Base-by-base conservation (phyloP, 2,113 vertebrate genomes). In the Notarius quadriscutis region DNA sequence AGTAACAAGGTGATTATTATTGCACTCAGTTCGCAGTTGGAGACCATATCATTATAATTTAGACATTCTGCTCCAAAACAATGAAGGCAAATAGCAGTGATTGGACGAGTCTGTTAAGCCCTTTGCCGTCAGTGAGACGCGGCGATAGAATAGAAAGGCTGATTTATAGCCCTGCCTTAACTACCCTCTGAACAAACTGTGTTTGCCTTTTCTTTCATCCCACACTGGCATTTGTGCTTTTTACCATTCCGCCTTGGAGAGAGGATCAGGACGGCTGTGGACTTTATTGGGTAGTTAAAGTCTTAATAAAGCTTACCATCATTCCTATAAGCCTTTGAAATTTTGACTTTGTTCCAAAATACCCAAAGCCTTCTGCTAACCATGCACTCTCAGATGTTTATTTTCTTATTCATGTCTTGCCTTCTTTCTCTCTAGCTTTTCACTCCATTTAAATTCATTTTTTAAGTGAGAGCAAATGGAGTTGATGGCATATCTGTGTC, bases 1-100 rank as follows among this genome's bases (percentile, higher is more conserved):
- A 81, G 65, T 87, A 86, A 85, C 89, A 88, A 87, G 88, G 82
- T 85, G 88, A 90, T 91, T 88, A 89, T 88, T 88, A 89, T 79
- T 88, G 88, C 65, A 83, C 87, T 89, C 67, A 51, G 85, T 91
- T 92, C 88, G 84, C 89, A 88, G 91, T 89, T 86, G 84, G 92
- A 89, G 86, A 84, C 84, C 87, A 80, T 91, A 83, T 90, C 75
- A 81, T 90, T 91, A 80, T 87, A 88, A 91, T 91, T 89, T 88
- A 83, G 77, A 86, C 79, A 84, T 81, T 88, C 75, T 27, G 78
- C 75, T 83, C n/a, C 80, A 63, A 84, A 90, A 90, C 88, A 87
- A 79, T 89, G 87, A 83, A 84, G 74, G 75, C 86, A 86, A 91
- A 90, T 88, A 85, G 84, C 79, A 86, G 88, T 79, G 88, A 86